phyloP scores from a whole-genome alignment of 2,888 invertebrate species.

The Geophilus truncorum region DNA sequence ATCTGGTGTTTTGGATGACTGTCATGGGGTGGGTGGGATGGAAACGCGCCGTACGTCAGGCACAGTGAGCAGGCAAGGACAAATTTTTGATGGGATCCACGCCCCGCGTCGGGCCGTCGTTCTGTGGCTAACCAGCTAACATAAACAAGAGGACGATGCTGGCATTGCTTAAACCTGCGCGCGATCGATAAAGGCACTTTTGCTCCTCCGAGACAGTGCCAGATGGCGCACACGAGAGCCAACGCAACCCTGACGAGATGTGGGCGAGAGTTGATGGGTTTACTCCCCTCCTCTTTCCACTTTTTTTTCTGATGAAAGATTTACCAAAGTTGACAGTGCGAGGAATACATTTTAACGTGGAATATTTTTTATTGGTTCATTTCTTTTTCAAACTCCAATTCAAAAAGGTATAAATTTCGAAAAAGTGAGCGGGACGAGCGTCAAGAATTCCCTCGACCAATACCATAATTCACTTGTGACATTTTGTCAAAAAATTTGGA shows the following conservation, averaged over 20 bases:
- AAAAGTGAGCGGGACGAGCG: conserved; percentile 12
- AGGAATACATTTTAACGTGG: conserved; percentile 27
- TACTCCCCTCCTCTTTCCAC: neutral
- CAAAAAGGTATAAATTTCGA: conserved; percentile 21
- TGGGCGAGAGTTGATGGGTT: conserved; percentile 21
- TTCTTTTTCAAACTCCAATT: conserved; percentile 21
- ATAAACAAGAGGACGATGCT: conserved; percentile 15
- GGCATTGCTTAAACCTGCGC: conserved; percentile 25
- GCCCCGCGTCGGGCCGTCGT: neutral
- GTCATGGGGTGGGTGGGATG: conserved; percentile 1
- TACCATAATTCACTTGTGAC: conserved; percentile 6
- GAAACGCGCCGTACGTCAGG: neutral
- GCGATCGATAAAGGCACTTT: conserved; percentile 23
- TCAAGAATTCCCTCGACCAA: conserved; percentile 1
- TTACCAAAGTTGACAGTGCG: conserved; percentile 24
- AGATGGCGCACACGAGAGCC: conserved; percentile 21
- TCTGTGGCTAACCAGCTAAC: conserved; percentile 23
- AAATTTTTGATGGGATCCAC: conserved; percentile 19
- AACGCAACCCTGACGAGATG: conserved; percentile 13
- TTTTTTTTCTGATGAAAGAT: neutral
- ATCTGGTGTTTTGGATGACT: conserved; percentile 17
- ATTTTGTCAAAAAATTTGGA: conserved; percentile 14
- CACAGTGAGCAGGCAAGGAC: conserved; percentile 18
- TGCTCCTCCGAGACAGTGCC: conserved; percentile 15
- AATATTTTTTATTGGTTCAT: conserved; percentile 27